A percentile compares a stretch with the other conserved stretches of the same genome.
These are phyloP conservation scores for Saguinus oedipus DNA, from an alignment of 2,797 vertebrate genomes.

Conservation along the genomic window DNA sequence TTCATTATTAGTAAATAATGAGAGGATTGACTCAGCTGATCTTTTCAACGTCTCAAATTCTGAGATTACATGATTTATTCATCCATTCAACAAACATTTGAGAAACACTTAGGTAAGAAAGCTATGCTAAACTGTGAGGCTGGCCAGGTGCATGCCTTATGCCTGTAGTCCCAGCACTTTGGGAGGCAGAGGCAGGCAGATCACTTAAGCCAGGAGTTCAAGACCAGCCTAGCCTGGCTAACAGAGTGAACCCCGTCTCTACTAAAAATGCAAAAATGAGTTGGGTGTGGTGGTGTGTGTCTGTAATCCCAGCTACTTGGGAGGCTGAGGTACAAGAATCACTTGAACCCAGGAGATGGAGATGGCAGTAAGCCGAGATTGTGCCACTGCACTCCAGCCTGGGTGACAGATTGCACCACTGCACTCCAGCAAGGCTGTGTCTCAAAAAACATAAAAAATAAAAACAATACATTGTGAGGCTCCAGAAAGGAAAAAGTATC, in stretches of 20 bases:
- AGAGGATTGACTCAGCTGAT: slow-evolving; percentile 56
- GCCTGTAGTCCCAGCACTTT: neutral
- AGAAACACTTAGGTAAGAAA: neutral
- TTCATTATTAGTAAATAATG: slow-evolving; percentile 72
- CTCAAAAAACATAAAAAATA: neutral
- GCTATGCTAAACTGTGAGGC: neutral
- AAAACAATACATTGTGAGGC: neutral
- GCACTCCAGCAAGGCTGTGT: neutral
- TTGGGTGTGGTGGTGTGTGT: neutral
- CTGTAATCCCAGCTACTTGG: neutral
- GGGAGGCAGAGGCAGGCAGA: neutral
- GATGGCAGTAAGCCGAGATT: neutral
- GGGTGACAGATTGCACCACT: too few species aligned
- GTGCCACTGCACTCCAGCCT: too few species aligned
- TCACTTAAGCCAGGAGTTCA: neutral
- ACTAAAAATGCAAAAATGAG: neutral
- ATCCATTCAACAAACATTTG: neutral
- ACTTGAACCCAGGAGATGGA: neutral
- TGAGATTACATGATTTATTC: slow-evolving; percentile 62
- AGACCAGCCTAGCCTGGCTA: neutral
- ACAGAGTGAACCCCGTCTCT: neutral
- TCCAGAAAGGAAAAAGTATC: neutral
- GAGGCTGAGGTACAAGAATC: neutral
- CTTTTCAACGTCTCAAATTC: slow-evolving; percentile 42
- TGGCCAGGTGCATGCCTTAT: neutral